These are phyloP conservation scores for Anarsia innoxiella DNA, from an alignment of 2,888 invertebrate genomes.

Conservation along the genomic window DNA sequence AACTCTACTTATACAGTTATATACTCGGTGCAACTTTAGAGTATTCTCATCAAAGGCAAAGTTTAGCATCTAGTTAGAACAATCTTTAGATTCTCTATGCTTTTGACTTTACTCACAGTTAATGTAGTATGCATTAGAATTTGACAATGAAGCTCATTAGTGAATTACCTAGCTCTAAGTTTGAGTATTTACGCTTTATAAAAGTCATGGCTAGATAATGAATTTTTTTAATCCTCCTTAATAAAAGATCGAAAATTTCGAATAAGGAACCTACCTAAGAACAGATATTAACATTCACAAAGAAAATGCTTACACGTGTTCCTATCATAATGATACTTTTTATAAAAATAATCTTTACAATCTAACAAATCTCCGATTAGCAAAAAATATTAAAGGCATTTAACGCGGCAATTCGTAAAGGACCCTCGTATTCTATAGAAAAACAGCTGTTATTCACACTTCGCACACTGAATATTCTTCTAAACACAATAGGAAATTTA, in stretches of 20 bases:
- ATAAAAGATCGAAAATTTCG: too few species aligned
- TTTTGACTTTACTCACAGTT: too few species aligned
- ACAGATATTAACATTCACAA: too few species aligned
- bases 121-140: too few species aligned
- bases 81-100: too few species aligned
- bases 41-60: conserved; percentile 21
- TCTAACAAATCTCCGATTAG: conserved; percentile 33
- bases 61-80: too few species aligned
- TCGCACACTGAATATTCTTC: conserved; percentile 51
- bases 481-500: conserved; percentile 50
- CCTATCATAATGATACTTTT: conserved; percentile 7
- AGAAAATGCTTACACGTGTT: conserved; percentile 5
- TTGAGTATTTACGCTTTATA: too few species aligned
- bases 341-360: conserved; percentile 22
- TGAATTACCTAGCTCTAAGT: too few species aligned
- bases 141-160: too few species aligned
- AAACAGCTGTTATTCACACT: conserved; percentile 60
- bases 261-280: too few species aligned
- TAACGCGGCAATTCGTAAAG: conserved; percentile 41
- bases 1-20: conserved; percentile 7
- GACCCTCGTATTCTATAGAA: conserved; percentile 35
- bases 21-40: conserved; percentile 11
- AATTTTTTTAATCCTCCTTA: too few species aligned
- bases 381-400: conserved; percentile 29
- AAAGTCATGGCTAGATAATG: too few species aligned